Percentiles rank a stretch among this genome's conserved stretches.
Evolutionary conservation across 2,888 invertebrate genomes (phyloP).

Genomic region (Deilephila porcellus): DNA sequence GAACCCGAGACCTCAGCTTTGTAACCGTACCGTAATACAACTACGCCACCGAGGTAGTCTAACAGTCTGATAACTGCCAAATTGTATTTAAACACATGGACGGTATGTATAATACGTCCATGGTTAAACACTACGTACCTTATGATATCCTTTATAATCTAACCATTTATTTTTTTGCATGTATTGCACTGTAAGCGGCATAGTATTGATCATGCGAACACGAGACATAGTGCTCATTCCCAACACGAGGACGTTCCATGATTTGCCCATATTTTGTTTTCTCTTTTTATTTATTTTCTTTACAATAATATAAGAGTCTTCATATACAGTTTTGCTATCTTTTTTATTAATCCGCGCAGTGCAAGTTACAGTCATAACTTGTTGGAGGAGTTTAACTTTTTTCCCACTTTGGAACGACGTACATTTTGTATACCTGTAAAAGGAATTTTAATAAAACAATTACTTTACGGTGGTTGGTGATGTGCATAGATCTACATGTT

Average conservation of each 20-base stretch:
- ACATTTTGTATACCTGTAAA: conserved; percentile 56
- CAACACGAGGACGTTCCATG: conserved; percentile 87
- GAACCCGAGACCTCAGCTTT: too few species aligned
- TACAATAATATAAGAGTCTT: conserved; percentile 51
- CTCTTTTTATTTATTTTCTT: conserved; percentile 45
- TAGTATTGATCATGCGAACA: conserved; percentile 89
- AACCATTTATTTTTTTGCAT: conserved; percentile 88
- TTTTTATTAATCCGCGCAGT: conserved; percentile 32
- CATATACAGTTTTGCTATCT: conserved; percentile 31
- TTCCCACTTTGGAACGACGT: conserved; percentile 51
- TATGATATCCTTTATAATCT: conserved; percentile 89
- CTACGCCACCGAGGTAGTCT: too few species aligned
- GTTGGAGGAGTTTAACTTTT: conserved; percentile 46
- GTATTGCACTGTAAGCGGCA: conserved; percentile 89
- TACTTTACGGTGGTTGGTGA: too few species aligned
- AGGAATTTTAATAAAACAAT: not conserved
- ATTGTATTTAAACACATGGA: conserved; percentile 10
- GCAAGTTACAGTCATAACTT: conserved; percentile 60
- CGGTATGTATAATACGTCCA: too few species aligned
- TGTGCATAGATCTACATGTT: too few species aligned
- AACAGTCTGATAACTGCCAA: not conserved
- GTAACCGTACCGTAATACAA: too few species aligned
- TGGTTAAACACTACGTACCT: conserved; percentile 59
- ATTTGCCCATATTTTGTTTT: conserved; percentile 28
- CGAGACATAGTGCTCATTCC: conserved; percentile 94